These are phyloP conservation scores for Machimus atricapillus DNA, from an alignment of 2,888 invertebrate genomes.

Conservation along the genomic window DNA sequence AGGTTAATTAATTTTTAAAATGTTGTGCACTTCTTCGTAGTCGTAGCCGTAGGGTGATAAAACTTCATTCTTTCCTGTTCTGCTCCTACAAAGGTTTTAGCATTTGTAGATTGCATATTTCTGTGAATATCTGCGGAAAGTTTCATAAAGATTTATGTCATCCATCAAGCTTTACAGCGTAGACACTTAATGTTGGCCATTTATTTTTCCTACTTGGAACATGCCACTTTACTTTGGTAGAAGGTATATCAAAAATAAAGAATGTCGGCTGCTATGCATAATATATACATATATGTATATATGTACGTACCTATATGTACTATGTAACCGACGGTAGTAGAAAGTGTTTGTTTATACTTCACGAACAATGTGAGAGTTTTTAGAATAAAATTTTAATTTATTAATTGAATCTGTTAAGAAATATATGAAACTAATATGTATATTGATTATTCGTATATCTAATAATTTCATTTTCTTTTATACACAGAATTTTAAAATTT, in stretches of 20 bases:
- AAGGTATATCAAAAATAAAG: not conserved
- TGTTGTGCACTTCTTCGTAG: not conserved
- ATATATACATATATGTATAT: not conserved
- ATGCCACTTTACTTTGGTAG: not conserved
- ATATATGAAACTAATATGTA: too few relatives aligned
- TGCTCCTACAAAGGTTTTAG: not conserved
- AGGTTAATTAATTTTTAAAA: not conserved
- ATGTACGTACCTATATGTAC: too few relatives aligned
- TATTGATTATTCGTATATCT: too few relatives aligned
- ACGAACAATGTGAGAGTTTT: not conserved
- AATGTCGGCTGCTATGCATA: not conserved
- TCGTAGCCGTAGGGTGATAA: not conserved
- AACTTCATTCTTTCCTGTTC: not conserved
- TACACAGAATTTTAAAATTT: too few relatives aligned
- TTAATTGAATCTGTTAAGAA: not conserved
- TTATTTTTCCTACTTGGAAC: not conserved
- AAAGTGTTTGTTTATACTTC: not conserved
- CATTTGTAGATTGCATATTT: not conserved
- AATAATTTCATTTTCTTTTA: not conserved
- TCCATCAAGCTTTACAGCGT: constrained; percentile 30
- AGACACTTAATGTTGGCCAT: constrained; percentile 13
- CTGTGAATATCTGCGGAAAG: not conserved
- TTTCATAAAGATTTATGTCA: constrained; percentile 6
- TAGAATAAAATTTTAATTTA: not conserved
- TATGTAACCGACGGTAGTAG: not conserved